Conservation (phyloP, 2,888 invertebrate species). For the Agrotis puta region DNA sequence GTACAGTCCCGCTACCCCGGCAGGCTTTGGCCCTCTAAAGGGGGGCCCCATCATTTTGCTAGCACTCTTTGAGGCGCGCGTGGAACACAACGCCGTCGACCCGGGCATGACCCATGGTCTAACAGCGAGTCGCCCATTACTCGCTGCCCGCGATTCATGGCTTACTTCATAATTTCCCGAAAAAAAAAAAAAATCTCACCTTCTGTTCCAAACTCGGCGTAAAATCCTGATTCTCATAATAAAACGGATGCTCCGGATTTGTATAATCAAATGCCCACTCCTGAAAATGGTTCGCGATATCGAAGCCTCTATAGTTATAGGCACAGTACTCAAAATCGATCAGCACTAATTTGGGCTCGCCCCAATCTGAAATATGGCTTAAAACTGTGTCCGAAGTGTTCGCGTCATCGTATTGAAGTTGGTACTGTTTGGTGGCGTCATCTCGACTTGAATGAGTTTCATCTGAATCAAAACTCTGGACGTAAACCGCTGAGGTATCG, state of each 20-base stretch:
- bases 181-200: conserved; percentile 82
- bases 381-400: conserved; percentile 82
- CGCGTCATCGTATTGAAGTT: conserved; percentile 74
- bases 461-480: conserved; percentile 67
- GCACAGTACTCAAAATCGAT: conserved; percentile 99
- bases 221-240: conserved; percentile 92
- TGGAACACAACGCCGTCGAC: too few species aligned
- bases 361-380: conserved; percentile 79
- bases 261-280: conserved; percentile 98
- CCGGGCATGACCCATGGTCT: too few species aligned
- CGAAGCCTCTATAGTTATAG: conserved; percentile 97
- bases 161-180: too few species aligned
- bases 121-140: too few species aligned
- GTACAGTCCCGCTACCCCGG: too few species aligned
- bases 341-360: conserved; percentile 93
- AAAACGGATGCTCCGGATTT: conserved; percentile 94
- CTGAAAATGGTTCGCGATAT: conserved; percentile 98
- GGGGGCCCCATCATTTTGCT: too few species aligned
- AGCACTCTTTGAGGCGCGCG: too few species aligned
- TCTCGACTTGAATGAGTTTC: background rate
- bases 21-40: too few species aligned
- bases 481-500: conserved; percentile 69
- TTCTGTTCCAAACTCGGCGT: conserved; percentile 95
- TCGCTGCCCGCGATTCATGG: too few species aligned
- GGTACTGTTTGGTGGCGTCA: conserved; percentile 40